Evolutionary conservation across 2,888 invertebrate species (phyloP), one percentile per base, ranked within the genome.

Genomic region (Eupithecia abbreviata): DNA sequence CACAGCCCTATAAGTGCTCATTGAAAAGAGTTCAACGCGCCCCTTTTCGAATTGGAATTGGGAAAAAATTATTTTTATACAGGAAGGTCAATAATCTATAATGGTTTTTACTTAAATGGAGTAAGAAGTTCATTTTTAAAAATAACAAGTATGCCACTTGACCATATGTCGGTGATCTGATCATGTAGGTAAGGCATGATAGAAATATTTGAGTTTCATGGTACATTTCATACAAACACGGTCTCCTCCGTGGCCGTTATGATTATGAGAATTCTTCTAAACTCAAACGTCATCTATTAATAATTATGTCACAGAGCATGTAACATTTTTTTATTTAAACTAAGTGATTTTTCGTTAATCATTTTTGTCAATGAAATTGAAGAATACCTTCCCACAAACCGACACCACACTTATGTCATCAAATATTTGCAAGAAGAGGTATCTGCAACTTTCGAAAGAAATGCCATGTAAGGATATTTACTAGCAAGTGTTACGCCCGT

Each of bases 1-100:
- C 0, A 2, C 18, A 58, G n/a, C 9, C 30, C 58, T 3, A 18
- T 62, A 62, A 62, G 10, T 58, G 18, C 30, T 4, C 62, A 30
- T 62, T 30, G 30, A 62, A 62, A 62, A 62, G 62, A 62, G 30
- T 30, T 62, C 62, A 62, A 62, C 62, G 62, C 62, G 62, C 62
- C 10, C 1, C 62, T 62, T 30, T 30, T 30, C 30, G 30, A n/a
- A 30, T 12, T 10, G 62, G 12, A 30, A 30, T 30, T 18, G 18
- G 18, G 10, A 62, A 62, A 62, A 18, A 58, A 9, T 30, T 12
- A 2, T n/a, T n/a, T 55, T n/a, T 0, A 55, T 55, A 47, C 47
- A 47, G 55, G 1, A 4, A 4, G 13, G 4, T 12, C 2, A 4
- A 4, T 15, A n/a, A 15, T 15, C 6, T n/a, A n/a, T n/a, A n/a